phyloP scores from a whole-genome alignment of 64 coral and sea anemone species.

The Montipora foliosa region DNA sequence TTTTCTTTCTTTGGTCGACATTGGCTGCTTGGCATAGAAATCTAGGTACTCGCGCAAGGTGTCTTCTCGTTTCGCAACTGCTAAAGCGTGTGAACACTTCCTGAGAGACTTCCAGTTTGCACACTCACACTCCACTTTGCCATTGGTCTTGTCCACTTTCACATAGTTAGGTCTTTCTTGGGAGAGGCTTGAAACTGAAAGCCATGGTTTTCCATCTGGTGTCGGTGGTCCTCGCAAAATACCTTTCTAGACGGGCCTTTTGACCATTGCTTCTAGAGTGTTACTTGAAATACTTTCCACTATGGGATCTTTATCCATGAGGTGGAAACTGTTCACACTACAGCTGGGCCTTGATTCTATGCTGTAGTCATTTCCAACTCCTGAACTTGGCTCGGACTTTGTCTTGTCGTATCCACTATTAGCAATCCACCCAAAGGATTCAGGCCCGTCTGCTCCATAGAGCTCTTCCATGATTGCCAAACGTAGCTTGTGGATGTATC shows the following conservation, averaged over 20 bases:
- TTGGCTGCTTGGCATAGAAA: background rate
- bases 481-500: background rate
- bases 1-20: background rate
- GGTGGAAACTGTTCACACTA: background rate
- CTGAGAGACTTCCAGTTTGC: background rate
- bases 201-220: background rate
- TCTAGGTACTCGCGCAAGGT: background rate
- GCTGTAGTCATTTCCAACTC: background rate
- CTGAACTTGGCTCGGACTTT: background rate
- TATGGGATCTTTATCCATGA: background rate
- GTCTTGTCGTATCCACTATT: background rate
- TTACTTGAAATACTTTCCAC: background rate
- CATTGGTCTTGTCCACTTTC: background rate
- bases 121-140: constrained; percentile 11
- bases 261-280: background rate
- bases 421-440: constrained; percentile 6
- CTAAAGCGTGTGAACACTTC: constrained; percentile 19
- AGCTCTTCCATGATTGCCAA: background rate
- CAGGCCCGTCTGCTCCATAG: background rate
- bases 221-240: background rate
- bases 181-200: background rate
- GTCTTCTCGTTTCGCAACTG: constrained; percentile 1
- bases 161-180: constrained; percentile 8
- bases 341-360: background rate
- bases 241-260: background rate